phyloP scores from a whole-genome alignment of 2,888 invertebrate genomes.

The Xylota segnis region DNA sequence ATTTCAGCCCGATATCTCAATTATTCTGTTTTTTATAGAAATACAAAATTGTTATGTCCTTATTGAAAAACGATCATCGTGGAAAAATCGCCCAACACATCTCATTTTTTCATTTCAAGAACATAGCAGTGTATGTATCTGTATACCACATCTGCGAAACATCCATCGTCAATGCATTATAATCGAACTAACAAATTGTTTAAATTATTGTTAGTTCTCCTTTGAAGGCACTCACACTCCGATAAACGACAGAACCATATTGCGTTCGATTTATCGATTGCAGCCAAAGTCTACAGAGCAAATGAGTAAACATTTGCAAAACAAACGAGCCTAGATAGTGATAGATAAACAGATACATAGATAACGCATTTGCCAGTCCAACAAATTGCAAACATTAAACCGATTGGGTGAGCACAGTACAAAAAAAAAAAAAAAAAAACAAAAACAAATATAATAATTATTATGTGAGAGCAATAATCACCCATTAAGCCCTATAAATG shows the following conservation, averaged over 20 bases:
- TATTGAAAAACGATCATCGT: too few relatives aligned
- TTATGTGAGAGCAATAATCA: conserved; percentile 50
- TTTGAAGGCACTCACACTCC: conserved; percentile 16
- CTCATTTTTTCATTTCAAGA: not conserved
- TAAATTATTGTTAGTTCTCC: conserved; percentile 16
- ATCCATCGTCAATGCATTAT: conserved; percentile 17
- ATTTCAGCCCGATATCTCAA: too few relatives aligned
- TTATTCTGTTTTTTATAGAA: too few relatives aligned
- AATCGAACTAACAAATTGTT: conserved; percentile 12
- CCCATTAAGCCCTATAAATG: conserved; percentile 60
- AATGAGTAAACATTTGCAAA: conserved; percentile 44
- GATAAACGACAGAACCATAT: conserved; percentile 21
- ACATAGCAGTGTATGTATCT: not conserved
- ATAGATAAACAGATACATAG: conserved; percentile 38
- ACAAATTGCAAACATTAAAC: conserved; percentile 36
- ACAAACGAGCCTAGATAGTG: conserved; percentile 31
- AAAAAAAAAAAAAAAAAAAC: not conserved
- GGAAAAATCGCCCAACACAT: not conserved
- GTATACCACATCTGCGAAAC: conserved; percentile 11
- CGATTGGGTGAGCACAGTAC: not conserved
- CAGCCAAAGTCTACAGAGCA: conserved; percentile 42
- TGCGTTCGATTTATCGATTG: conserved; percentile 45
- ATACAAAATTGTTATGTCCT: too few relatives aligned
- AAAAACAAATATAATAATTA: conserved; percentile 1
- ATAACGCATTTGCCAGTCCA: conserved; percentile 32